A percentile compares a stretch with the other conserved stretches of the same genome.
Conservation (phyloP, 2,113 vertebrate genomes). For the human (Homo sapiens) region DNA sequence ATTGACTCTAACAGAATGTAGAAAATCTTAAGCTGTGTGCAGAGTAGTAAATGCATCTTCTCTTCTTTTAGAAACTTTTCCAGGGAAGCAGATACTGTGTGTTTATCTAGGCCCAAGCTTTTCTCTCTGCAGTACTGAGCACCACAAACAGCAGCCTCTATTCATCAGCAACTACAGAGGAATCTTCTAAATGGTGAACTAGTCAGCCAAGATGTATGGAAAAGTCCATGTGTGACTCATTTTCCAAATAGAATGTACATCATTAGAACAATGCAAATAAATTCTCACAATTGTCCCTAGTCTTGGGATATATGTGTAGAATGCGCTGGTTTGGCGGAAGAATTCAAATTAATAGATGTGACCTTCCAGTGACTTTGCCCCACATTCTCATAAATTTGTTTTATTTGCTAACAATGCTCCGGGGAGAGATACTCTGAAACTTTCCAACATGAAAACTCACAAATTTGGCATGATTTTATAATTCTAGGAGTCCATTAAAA, state of each 20-base stretch:
- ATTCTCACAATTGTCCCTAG: slow-evolving; percentile 71
- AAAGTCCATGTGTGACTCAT: not conserved
- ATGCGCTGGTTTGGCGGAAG: slow-evolving; percentile 73
- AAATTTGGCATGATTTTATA: slow-evolving; percentile 54
- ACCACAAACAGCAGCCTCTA: accelerated
- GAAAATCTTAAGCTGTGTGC: not conserved
- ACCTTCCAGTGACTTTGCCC: slow-evolving; percentile 79
- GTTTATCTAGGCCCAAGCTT: not conserved
- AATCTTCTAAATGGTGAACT: not conserved
- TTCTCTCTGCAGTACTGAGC: not conserved
- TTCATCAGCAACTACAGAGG: not conserved
- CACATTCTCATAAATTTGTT: slow-evolving; percentile 74
- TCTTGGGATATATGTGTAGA: slow-evolving; percentile 56
- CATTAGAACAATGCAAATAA: slow-evolving; percentile 74
- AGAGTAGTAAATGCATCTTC: too few relatives aligned
- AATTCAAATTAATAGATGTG: slow-evolving; percentile 82
- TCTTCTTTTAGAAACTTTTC: not conserved
- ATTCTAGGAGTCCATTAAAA: slow-evolving; percentile 74
- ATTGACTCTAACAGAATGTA: too few relatives aligned
- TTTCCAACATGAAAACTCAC: slow-evolving; percentile 66
- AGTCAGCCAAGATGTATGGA: not conserved
- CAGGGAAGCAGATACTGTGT: not conserved
- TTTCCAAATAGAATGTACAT: not conserved
- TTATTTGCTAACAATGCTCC: slow-evolving; percentile 70
- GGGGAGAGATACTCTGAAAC: slow-evolving; percentile 49